Evolutionary conservation across 2,888 invertebrate genomes (phyloP), one percentile per base, ranked within the genome.

Genomic region (Emesis furor): DNA sequence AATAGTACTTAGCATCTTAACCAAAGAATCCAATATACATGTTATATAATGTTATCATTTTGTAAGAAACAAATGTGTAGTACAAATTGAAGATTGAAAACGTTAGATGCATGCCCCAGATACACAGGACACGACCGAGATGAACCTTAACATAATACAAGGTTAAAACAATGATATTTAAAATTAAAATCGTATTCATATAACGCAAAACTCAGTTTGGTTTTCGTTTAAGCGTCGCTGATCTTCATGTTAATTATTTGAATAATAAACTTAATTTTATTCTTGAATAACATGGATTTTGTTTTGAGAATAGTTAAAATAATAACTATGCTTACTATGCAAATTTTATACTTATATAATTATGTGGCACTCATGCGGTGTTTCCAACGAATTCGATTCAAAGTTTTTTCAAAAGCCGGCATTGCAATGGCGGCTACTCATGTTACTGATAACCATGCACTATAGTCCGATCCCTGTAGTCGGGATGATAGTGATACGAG

Each of bases 91-190:
- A 82, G 76, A 80, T 76, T 78, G 84, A 82, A 81, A 79, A 83
- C 79, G 72, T 82, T 42, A 82, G 89, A 89, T 89, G 88, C 89
- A 90, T 88, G 88, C 88, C 77, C 85, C 79, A 79, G 89, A 89
- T 90, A 87, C 59, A 51, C 67, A 39, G 76, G 83, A 91, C 91
- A 88, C 89, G 90, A 89, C 87, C 84, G 88, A 90, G 89, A 91
- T 87, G 89, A 88, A 89, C 89, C 91, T 91, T 92, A 91, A 89
- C 89, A 91, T 92, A 92, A 90, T 89, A 89, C 89, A 89, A 86
- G 86, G 86, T 87, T 89, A 84, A 87, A 90, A 92, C 91, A 91
- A 92, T 91, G 91, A 90, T 86, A 92, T 93, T 93, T 92, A 92
- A 93, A 93, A 91, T 92, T 93, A 92, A 93, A 93, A 94, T 86